phyloP scores from a whole-genome alignment of 1,140 invertebrate genomes.

The Drosophila cardini region DNA sequence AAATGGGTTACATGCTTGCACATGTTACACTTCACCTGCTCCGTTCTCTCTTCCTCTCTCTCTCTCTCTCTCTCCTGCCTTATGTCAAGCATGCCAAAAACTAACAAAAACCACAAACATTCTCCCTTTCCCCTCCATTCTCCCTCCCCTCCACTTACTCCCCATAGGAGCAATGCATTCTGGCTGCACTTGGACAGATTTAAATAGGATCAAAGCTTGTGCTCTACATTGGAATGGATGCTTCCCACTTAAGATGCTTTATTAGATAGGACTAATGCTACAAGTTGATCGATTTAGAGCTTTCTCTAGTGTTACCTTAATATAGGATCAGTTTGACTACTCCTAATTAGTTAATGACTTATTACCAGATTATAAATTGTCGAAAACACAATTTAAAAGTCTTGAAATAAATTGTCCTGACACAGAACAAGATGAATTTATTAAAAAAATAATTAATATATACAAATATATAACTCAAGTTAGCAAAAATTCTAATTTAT shows the following conservation, averaged over 20 bases:
- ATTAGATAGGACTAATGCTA: background rate
- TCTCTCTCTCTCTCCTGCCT: background rate
- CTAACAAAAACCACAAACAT: conserved; percentile 37
- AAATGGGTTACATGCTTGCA: conserved; percentile 77
- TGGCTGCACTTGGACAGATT: conserved; percentile 29
- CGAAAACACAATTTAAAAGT: no score
- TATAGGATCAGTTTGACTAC: background rate
- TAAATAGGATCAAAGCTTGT: conserved; percentile 36
- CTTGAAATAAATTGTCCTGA: no score
- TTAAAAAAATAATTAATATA: no score
- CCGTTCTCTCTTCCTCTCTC: background rate
- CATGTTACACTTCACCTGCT: conserved; percentile 61
- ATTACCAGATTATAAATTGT: no score
- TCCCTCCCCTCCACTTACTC: no score
- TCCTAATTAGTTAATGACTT: no score
- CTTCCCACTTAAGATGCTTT: conserved; percentile 8
- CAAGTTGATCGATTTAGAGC: conserved; percentile 1
- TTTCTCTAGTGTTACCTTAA: conserved; percentile 6
- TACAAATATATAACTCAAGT: no score
- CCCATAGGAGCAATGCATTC: background rate
- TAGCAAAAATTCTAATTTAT: no score
- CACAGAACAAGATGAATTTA: no score
- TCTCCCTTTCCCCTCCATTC: background rate
- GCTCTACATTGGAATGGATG: conserved; percentile 16
- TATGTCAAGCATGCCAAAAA: conserved; percentile 41